Conservation (phyloP, 2,797 vertebrate genomes). For the Alcedo quadribrachys region DNA sequence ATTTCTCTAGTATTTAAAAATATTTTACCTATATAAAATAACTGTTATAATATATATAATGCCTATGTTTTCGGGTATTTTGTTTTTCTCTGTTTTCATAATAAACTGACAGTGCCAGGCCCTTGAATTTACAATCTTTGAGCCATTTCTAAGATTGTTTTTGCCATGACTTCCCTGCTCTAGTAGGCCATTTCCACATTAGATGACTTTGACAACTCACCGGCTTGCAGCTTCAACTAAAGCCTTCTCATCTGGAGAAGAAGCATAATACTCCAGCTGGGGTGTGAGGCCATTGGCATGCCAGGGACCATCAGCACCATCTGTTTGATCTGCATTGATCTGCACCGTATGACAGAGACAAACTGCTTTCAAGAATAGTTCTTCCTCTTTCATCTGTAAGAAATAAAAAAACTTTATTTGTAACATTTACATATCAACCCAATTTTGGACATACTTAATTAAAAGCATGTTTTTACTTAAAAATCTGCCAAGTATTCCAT, state of each 20-base stretch:
- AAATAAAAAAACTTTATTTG: not conserved
- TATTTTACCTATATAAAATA: not conserved
- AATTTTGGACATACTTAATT: not conserved
- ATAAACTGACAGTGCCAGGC: not conserved
- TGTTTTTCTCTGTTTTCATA: not conserved
- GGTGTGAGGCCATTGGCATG: constrained; percentile 82
- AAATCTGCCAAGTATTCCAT: not conserved
- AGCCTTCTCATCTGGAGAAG: constrained; percentile 97
- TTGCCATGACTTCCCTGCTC: accelerated
- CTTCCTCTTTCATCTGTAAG: constrained; percentile 84
- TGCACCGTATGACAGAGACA: constrained; percentile 97
- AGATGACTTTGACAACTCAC: constrained; percentile 66
- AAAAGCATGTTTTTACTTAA: not conserved
- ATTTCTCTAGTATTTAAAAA: not conserved
- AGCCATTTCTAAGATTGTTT: not conserved
- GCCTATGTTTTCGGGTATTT: not conserved
- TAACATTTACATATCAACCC: not conserved
- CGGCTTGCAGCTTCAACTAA: constrained; percentile 94
- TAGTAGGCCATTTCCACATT: not conserved
- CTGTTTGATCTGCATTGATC: constrained; percentile 89
- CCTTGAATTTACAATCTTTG: not conserved
- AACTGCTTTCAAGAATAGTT: constrained; percentile 94
- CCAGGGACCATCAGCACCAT: constrained; percentile 85
- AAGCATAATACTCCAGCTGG: constrained; percentile 94
- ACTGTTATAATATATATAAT: not conserved